phyloP scores from a whole-genome alignment of 2,797 vertebrate genomes.

The Tragelaphus eurycerus region DNA sequence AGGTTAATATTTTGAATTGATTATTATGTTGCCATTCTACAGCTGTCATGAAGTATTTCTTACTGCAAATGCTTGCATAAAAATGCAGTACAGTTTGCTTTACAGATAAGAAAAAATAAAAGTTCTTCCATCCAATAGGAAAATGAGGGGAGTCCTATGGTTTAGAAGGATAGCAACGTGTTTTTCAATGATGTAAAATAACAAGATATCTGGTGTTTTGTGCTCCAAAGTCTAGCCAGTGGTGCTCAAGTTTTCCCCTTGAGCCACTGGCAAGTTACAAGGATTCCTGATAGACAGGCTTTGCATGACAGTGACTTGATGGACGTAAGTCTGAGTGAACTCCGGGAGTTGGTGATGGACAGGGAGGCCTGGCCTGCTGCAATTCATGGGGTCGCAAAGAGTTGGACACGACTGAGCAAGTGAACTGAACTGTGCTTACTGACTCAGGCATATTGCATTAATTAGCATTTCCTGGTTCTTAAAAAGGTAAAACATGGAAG shows the following conservation, averaged over 20 bases:
- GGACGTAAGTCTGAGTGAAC: too few relatives aligned
- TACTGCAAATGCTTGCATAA: neutral
- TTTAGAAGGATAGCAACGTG: neutral
- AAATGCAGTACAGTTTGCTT: neutral
- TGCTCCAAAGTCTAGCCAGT: neutral
- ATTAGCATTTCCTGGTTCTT: neutral
- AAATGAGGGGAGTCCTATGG: neutral
- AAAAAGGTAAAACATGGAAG: neutral
- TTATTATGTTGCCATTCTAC: neutral
- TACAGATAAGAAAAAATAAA: neutral
- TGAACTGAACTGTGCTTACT: neutral
- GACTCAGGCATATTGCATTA: neutral
- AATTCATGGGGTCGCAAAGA: too few relatives aligned
- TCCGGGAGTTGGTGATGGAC: too few relatives aligned
- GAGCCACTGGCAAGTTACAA: neutral
- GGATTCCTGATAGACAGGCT: neutral
- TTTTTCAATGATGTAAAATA: neutral
- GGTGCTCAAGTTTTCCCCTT: neutral
- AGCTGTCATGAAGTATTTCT: neutral
- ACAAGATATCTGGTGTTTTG: neutral
- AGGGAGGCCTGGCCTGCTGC: too few relatives aligned
- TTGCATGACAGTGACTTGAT: neutral
- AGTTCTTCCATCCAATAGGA: neutral
- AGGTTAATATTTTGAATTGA: slow-evolving; percentile 15
- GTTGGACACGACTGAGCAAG: too few relatives aligned